Base-by-base conservation (phyloP, 2,797 vertebrate species). In the Jordanella pulchra region DNA sequence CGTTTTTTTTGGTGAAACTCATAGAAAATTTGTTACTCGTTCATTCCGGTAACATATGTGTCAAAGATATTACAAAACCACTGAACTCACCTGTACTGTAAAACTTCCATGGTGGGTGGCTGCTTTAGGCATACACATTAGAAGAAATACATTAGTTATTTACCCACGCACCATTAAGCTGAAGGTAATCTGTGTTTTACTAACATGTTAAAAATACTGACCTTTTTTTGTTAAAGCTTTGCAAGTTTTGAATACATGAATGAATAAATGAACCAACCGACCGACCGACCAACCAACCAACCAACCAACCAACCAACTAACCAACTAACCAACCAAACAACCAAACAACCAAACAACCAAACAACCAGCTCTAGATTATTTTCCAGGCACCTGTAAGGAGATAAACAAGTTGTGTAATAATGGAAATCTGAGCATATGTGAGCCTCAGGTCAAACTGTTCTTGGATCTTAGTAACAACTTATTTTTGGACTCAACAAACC, bases 1-100 rank as follows among this genome's bases (percentile, higher is more conserved):
- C 35, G n/a, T n/a, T n/a, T 15, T 53, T 65, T 25, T 67, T 66
- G 56, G 63, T 0, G 3, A 1, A 7, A 23, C 68, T 17, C 67
- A 47, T 66, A 68, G 42, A 72, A 60, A 72, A 75, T 28, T 4
- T 53, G 27, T 27, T 58, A 76, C 66, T 7, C 45, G 12, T 11
- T 17, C 74, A 82, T 71, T 50, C 9, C 48, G 18, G 67, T 27
- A 76, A 76, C 35, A 69, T 72, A 70, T 81, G 72, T 61, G 73
- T 77, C 44, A 25, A 63, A n/a, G 3, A 2, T 4, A 76, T 78
- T 76, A 77, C 45, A 64, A 75, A 83, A 74, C 42, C 35, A 7
- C 53, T 64, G 64, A 50, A 64, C 75, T 72, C 51, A 56, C 64
- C 69, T 21, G 17, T 18, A 25, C 39, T 30, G 61, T 75, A 35